phyloP scores from a whole-genome alignment of 2,888 invertebrate species.

The Himalopsyche japonica region DNA sequence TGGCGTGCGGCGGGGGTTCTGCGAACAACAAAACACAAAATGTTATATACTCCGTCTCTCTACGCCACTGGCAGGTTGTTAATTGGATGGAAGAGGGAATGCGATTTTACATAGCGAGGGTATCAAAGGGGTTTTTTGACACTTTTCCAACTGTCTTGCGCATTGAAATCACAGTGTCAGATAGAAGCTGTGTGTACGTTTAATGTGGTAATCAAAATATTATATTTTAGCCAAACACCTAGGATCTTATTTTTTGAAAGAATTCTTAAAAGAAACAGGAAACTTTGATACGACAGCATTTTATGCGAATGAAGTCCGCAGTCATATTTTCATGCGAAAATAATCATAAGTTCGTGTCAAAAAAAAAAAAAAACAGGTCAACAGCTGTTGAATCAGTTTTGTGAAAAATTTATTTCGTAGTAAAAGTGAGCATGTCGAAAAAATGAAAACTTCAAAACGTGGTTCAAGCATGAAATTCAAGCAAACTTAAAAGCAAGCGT shows the following conservation, averaged over 20 bases:
- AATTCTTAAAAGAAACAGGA: no score
- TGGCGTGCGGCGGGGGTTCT: constrained; percentile 47
- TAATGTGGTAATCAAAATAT: no score
- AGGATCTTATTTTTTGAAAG: no score
- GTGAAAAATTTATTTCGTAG: background rate
- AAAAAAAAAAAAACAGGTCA: background rate
- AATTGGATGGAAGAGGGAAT: background rate
- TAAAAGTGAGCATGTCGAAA: background rate
- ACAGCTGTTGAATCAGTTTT: background rate
- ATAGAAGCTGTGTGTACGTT: no score
- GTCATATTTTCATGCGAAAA: background rate
- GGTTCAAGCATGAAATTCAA: background rate
- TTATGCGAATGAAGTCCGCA: no score
- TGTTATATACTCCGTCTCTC: background rate
- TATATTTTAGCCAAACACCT: no score
- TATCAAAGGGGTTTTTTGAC: background rate
- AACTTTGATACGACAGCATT: no score
- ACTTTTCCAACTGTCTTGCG: background rate
- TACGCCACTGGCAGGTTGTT: background rate
- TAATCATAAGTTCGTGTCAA: background rate
- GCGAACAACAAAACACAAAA: constrained; percentile 56
- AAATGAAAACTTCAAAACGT: background rate
- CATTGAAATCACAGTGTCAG: no score
- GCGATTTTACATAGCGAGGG: background rate
- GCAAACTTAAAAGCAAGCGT: background rate